Evolutionary conservation across 2,888 invertebrate species (phyloP).

Genomic region (Alviniconcha strummeri): DNA sequence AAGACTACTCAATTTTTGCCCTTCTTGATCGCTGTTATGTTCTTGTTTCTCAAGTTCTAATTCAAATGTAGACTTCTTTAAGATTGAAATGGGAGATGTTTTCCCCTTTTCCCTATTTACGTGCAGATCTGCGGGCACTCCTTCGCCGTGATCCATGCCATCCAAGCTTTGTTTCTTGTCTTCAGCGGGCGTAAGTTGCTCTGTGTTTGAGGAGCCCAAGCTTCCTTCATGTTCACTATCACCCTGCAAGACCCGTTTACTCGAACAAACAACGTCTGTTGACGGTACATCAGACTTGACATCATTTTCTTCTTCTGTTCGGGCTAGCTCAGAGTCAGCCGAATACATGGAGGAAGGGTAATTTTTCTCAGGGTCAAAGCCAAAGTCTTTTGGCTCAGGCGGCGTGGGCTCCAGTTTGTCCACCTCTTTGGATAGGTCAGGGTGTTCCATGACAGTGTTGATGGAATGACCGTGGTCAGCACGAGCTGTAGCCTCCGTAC

Average conservation of each 20-base stretch:
- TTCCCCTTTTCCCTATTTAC: not conserved
- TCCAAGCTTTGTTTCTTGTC: not conserved
- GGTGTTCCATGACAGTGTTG: not conserved
- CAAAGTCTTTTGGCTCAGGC: no score
- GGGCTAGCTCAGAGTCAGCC: no score
- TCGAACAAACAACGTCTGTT: no score
- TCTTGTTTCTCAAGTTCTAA: no score
- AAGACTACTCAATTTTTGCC: not conserved
- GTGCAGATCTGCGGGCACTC: not conserved
- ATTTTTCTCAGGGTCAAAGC: no score
- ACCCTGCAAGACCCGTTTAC: no score
- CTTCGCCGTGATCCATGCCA: not conserved
- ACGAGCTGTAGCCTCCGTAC: not conserved
- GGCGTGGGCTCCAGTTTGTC: no score
- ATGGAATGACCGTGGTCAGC: constrained; percentile 20
- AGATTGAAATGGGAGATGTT: constrained; percentile 2
- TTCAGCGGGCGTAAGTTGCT: not conserved
- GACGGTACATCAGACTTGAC: no score
- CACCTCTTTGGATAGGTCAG: not conserved
- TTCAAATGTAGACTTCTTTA: not conserved
- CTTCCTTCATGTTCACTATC: not conserved
- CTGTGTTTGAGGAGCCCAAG: no score
- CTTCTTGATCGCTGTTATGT: not conserved
- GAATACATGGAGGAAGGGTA: no score
- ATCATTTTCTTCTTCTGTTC: no score